Evolutionary conservation across 2,797 vertebrate species (phyloP).

Genomic region (Ctenosaura bakeri): DNA sequence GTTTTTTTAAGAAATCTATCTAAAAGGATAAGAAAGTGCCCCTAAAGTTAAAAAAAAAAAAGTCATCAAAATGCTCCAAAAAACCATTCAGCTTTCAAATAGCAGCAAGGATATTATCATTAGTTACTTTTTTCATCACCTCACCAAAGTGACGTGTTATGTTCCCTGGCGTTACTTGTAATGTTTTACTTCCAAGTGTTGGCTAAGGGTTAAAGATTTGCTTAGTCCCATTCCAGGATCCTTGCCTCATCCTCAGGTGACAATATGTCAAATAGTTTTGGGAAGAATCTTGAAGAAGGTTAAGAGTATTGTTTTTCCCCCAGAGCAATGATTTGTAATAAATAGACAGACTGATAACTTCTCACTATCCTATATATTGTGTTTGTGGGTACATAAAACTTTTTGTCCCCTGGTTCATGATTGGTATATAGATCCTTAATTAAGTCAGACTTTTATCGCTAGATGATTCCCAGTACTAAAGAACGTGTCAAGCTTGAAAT

Average conservation of each 20-base stretch:
- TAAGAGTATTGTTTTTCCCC: neutral
- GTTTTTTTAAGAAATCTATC: too few relatives aligned
- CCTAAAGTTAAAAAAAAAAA: too few relatives aligned
- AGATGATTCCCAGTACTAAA: slow-evolving; percentile 17
- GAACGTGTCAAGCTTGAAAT: neutral
- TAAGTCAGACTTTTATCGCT: slow-evolving; percentile 28
- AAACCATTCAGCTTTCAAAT: too few relatives aligned
- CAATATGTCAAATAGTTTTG: neutral
- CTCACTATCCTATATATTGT: neutral
- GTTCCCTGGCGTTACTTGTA: neutral
- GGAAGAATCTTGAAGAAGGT: neutral
- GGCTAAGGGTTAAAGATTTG: neutral
- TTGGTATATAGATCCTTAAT: neutral
- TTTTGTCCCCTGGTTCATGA: slow-evolving; percentile 20
- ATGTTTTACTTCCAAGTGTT: neutral
- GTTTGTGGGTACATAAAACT: slow-evolving; percentile 17
- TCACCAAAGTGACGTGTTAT: too few relatives aligned
- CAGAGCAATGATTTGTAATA: neutral
- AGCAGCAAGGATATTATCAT: too few relatives aligned
- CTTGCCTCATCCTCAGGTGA: neutral
- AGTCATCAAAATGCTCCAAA: too few relatives aligned
- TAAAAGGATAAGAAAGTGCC: too few relatives aligned
- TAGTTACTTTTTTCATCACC: too few relatives aligned
- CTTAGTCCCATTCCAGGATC: neutral
- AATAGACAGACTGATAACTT: neutral